Evolutionary conservation across 2,797 vertebrate species (phyloP).

Genomic region (Thamnophis elegans): DNA sequence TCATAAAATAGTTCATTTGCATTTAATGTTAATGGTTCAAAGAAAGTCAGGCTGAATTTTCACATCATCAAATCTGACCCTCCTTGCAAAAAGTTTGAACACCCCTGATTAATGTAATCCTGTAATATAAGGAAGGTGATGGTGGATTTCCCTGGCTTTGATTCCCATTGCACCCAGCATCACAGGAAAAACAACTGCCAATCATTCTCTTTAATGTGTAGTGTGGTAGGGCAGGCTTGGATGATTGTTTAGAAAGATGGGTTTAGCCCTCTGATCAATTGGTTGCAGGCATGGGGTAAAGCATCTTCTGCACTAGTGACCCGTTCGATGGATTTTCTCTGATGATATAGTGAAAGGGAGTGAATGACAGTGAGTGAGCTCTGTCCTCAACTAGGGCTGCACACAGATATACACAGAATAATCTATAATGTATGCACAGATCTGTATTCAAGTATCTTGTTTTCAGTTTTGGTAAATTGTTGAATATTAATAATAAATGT

Average conservation of each 20-base stretch:
- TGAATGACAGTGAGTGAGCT: not conserved
- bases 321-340: not conserved
- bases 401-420: not conserved
- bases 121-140: not conserved
- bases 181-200: not conserved
- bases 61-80: no score
- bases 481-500: not conserved
- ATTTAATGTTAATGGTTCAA: no score
- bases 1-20: no score
- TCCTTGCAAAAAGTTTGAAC: no score
- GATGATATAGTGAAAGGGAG: not conserved
- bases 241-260: not conserved
- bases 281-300: not conserved
- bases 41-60: no score
- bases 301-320: not conserved
- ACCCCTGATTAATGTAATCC: not conserved
- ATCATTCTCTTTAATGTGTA: not conserved
- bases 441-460: not conserved
- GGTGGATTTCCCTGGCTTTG: not conserved
- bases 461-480: slow-evolving; percentile 6
- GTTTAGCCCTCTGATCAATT: not conserved
- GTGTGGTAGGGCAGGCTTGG: not conserved
- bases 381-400: not conserved
- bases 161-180: not conserved
- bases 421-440: not conserved